Percentiles rank a stretch among this genome's conserved stretches.
phyloP scores from a whole-genome alignment of 2,113 vertebrate species.

The Tachysurus vachellii region DNA sequence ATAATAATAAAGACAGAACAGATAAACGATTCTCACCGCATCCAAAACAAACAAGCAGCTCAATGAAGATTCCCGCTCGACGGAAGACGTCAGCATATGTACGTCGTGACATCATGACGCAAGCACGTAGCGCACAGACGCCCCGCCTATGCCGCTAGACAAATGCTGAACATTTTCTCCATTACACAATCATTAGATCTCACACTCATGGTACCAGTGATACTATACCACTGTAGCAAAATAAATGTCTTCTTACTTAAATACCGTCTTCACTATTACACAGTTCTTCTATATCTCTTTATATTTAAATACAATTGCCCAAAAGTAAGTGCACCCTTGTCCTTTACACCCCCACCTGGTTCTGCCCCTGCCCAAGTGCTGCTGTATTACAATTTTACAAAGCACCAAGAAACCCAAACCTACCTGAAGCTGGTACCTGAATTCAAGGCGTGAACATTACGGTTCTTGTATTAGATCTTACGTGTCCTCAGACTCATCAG shows the following conservation, averaged over 20 bases:
- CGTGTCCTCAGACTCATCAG: no score
- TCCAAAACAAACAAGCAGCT: neutral
- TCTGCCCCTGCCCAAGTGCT: neutral
- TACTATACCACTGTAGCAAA: neutral
- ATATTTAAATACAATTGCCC: neutral
- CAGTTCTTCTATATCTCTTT: neutral
- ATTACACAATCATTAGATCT: no score
- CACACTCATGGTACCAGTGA: neutral
- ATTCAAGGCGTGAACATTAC: no score
- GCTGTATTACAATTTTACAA: no score
- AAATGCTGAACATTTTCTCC: no score
- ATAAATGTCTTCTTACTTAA: neutral
- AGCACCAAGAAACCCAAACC: no score
- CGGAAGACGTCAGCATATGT: slow-evolving; percentile 4
- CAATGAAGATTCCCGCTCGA: slow-evolving; percentile 43
- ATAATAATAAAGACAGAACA: neutral
- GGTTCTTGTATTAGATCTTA: no score
- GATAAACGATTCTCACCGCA: neutral
- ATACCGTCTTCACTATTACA: neutral
- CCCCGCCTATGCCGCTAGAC: neutral
- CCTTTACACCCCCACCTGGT: neutral
- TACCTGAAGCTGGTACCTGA: neutral
- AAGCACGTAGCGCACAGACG: neutral
- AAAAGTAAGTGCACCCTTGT: neutral
- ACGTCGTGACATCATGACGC: slow-evolving; percentile 17